phyloP scores from a whole-genome alignment of 2,888 invertebrate genomes.

The Junonia oenone region DNA sequence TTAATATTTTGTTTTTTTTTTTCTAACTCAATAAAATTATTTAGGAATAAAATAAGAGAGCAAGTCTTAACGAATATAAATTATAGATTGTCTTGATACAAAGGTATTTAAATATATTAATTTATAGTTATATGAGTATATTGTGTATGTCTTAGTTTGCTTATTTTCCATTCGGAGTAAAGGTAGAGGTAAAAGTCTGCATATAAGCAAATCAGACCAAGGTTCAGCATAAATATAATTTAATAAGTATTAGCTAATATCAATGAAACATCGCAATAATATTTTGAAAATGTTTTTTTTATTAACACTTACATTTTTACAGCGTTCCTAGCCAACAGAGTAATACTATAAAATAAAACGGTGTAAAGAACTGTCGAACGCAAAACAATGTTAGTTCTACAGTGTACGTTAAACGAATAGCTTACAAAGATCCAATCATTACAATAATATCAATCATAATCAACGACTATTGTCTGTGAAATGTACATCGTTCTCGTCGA shows the following conservation, averaged over 20 bases:
- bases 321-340: slow-evolving; percentile 80
- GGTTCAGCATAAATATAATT: slow-evolving; percentile 33
- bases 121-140: too few species aligned
- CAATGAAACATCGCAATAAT: slow-evolving; percentile 62
- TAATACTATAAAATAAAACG: slow-evolving; percentile 77
- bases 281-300: slow-evolving; percentile 81
- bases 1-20: too few species aligned
- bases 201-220: slow-evolving; percentile 31
- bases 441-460: slow-evolving; percentile 53
- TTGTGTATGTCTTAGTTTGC: too few species aligned
- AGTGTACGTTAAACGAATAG: slow-evolving; percentile 71
- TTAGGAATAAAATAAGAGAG: too few species aligned
- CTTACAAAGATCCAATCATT: slow-evolving; percentile 66
- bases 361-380: slow-evolving; percentile 78
- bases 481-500: slow-evolving; percentile 59
- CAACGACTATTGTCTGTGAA: slow-evolving; percentile 68
- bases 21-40: too few species aligned
- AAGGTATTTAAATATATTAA: too few species aligned
- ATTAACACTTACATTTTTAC: slow-evolving; percentile 81
- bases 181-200: slow-evolving; percentile 15
- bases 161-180: not conserved
- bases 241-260: slow-evolving; percentile 30
- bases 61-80: too few species aligned
- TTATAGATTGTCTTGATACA: too few species aligned
- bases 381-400: slow-evolving; percentile 77